Evolutionary conservation across 2,888 invertebrate species (phyloP).

Genomic region (Drosophila nigritarsus): DNA sequence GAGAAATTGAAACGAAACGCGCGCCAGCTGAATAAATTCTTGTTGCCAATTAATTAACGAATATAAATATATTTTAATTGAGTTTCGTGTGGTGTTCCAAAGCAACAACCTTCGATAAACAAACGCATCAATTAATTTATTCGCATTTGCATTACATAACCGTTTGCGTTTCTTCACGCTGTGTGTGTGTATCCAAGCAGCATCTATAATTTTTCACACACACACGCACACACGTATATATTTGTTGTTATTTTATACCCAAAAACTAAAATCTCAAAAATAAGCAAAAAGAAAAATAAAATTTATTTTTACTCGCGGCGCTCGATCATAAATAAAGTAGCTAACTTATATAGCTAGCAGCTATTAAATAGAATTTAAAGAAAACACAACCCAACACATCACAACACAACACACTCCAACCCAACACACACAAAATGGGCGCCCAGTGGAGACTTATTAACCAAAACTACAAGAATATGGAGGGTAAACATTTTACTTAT

Average conservation of each 20-base stretch:
- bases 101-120: conserved; percentile 29
- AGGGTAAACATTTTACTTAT: conserved; percentile 68
- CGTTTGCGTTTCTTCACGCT: conserved; percentile 3
- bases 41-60: conserved; percentile 44
- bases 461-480: conserved; percentile 81
- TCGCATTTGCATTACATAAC: conserved; percentile 55
- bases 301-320: conserved; percentile 57
- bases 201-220: conserved; percentile 27
- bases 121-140: conserved; percentile 58
- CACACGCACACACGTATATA: background rate
- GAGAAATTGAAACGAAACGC: conserved; percentile 62
- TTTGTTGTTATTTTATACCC: conserved; percentile 33
- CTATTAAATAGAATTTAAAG: conserved; percentile 30
- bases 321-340: conserved; percentile 52
- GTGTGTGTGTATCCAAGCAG: conserved; percentile 8
- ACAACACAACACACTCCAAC: background rate
- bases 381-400: background rate
- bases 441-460: conserved; percentile 82
- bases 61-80: conserved; percentile 24
- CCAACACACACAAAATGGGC: conserved; percentile 60
- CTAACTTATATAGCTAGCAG: conserved; percentile 12
- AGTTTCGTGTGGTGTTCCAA: conserved; percentile 59
- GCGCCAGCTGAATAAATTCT: conserved; percentile 42
- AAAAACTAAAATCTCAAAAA: conserved; percentile 38
- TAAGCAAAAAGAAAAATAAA: conserved; percentile 14